A percentile compares a stretch with the other conserved stretches of the same genome.
Evolutionary conservation across 2,888 invertebrate genomes (phyloP).

Genomic region (Amiota mariae): DNA sequence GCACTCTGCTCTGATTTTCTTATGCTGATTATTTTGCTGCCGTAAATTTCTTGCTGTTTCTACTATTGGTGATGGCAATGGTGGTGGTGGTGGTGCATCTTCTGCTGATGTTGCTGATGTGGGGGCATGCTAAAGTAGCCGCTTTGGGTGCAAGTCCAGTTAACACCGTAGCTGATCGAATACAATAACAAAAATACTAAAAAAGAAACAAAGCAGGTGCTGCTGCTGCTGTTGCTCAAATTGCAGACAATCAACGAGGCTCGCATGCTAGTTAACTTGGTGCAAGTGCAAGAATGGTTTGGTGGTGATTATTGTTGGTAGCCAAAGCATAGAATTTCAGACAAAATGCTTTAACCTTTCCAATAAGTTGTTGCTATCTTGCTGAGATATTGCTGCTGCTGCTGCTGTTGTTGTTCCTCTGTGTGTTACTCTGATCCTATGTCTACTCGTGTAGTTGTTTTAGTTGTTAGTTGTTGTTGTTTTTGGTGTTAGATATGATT

Average conservation of each 20-base stretch:
- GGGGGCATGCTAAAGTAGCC: slow-evolving; percentile 47
- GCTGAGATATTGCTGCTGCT: neutral
- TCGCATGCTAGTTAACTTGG: slow-evolving; percentile 1
- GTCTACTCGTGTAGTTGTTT: slow-evolving; percentile 2
- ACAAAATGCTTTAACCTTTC: slow-evolving; percentile 59
- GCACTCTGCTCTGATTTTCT: slow-evolving; percentile 56
- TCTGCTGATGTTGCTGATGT: slow-evolving; percentile 50
- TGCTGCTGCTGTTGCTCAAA: slow-evolving; percentile 5
- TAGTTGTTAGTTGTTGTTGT: slow-evolving; percentile 25
- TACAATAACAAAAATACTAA: no score
- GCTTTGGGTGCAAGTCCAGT: slow-evolving; percentile 13
- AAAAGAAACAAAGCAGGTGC: slow-evolving; percentile 3
- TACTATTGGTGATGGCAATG: slow-evolving; percentile 54
- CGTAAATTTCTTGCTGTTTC: slow-evolving; percentile 57
- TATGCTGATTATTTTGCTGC: slow-evolving; percentile 61
- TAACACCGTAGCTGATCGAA: slow-evolving; percentile 6
- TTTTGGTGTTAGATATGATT: slow-evolving; percentile 51
- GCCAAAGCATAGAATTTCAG: slow-evolving; percentile 66
- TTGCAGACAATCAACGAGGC: slow-evolving; percentile 23
- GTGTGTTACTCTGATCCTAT: neutral
- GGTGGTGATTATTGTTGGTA: slow-evolving; percentile 37
- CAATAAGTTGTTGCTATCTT: slow-evolving; percentile 14
- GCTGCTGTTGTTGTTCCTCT: no score
- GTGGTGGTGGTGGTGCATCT: slow-evolving; percentile 4
- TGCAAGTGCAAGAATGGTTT: slow-evolving; percentile 4